A percentile compares a stretch with the other conserved stretches of the same genome.
These are phyloP conservation scores for Oreochromis mossambicus DNA, from an alignment of 2,797 vertebrate genomes.

Conservation along the genomic window DNA sequence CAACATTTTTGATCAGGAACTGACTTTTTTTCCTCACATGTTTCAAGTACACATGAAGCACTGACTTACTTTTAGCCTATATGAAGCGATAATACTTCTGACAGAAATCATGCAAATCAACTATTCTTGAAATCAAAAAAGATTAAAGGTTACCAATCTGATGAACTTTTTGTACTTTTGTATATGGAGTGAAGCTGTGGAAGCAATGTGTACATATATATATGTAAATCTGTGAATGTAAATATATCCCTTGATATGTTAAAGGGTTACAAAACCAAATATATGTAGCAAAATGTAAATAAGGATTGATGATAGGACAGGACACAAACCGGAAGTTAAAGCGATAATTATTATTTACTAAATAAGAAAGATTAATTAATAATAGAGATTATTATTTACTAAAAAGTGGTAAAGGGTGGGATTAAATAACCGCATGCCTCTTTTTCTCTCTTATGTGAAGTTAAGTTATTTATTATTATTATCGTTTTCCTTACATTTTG, in stretches of 20 bases:
- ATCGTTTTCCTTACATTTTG: neutral
- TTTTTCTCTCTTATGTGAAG: neutral
- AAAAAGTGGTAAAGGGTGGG: neutral
- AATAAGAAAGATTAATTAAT: neutral
- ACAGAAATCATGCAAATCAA: neutral
- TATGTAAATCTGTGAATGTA: neutral
- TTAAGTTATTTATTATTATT: neutral
- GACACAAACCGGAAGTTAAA: neutral
- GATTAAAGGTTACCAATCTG: neutral
- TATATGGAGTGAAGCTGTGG: neutral
- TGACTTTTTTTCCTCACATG: neutral
- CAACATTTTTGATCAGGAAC: neutral
- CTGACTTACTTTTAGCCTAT: neutral
- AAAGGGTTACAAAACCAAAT: neutral
- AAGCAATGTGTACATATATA: neutral
- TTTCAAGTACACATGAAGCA: neutral
- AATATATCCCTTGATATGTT: neutral
- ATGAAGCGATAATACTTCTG: neutral
- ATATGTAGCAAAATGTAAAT: neutral
- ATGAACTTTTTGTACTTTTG: neutral
- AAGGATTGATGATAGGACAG: neutral
- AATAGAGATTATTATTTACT: neutral
- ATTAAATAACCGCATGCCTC: neutral
- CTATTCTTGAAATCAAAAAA: neutral
- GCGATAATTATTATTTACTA: neutral